Evolutionary conservation across 2,113 vertebrate genomes (phyloP).

Genomic region (Hippopotamus amphibius): DNA sequence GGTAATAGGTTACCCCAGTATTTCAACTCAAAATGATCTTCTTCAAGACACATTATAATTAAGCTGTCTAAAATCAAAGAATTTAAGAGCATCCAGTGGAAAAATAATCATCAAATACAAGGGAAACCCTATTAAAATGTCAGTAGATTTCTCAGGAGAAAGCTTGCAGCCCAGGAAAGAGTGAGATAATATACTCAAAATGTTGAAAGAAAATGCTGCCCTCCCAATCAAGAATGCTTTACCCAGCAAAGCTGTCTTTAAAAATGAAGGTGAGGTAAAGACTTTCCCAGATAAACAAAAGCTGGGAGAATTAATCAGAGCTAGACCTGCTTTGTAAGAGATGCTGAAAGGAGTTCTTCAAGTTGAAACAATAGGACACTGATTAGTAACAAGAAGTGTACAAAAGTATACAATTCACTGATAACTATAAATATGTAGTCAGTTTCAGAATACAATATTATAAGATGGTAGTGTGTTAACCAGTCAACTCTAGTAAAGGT

Average conservation of each 20-base stretch:
- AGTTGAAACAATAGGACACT: background rate
- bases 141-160: background rate
- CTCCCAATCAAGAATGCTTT: background rate
- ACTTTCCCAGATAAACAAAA: background rate
- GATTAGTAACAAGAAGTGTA: background rate
- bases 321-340: background rate
- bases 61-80: background rate
- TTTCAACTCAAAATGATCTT: background rate
- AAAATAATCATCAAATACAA: background rate
- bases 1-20: background rate
- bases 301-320: background rate
- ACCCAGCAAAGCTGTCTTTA: background rate
- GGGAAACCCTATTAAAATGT: background rate
- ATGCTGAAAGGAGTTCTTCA: background rate
- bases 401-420: background rate
- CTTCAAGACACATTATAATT: background rate
- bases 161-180: background rate
- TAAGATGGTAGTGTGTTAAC: background rate
- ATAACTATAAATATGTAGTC: background rate
- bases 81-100: background rate
- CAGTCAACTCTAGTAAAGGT: background rate
- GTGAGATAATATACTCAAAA: background rate
- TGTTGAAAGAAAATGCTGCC: background rate
- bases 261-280: background rate
- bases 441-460: background rate